phyloP scores from a whole-genome alignment of 1,140 invertebrate genomes.

The Temnothorax curvispinosus region DNA sequence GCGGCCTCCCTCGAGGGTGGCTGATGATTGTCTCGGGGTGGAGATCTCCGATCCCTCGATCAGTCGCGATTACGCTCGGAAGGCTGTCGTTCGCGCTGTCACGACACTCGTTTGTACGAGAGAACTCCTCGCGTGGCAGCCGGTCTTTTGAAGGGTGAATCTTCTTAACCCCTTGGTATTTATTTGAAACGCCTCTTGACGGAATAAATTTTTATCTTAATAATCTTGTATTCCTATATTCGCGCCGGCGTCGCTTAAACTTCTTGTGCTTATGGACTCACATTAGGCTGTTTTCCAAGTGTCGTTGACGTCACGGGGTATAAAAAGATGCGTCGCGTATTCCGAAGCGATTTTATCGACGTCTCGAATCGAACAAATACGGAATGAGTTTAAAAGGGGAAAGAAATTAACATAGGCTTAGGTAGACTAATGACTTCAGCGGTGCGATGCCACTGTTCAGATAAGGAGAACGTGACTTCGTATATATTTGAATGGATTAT shows the following conservation, averaged over 20 bases:
- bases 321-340: neutral
- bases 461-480: conserved; percentile 10
- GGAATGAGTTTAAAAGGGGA: conserved; percentile 13
- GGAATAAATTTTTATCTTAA: neutral
- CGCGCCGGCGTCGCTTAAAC: neutral
- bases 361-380: neutral
- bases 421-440: conserved; percentile 31
- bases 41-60: conserved; percentile 37
- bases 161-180: neutral
- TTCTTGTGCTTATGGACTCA: neutral
- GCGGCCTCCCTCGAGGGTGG: conserved; percentile 11
- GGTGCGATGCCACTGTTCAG: neutral
- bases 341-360: conserved; percentile 19
- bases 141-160: conserved; percentile 5
- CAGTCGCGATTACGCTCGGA: conserved; percentile 22
- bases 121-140: neutral
- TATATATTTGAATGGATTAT: conserved; percentile 49
- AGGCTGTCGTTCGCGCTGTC: conserved; percentile 23
- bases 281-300: neutral
- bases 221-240: neutral
- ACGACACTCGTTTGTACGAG: conserved; percentile 5
- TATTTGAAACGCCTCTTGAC: neutral
- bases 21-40: neutral
- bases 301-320: neutral
- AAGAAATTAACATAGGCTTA: conserved; percentile 36